Percentiles rank a stretch among this genome's conserved stretches.
Evolutionary conservation across 1,140 invertebrate species (phyloP).

Genomic region (Lasaia peninsularis): DNA sequence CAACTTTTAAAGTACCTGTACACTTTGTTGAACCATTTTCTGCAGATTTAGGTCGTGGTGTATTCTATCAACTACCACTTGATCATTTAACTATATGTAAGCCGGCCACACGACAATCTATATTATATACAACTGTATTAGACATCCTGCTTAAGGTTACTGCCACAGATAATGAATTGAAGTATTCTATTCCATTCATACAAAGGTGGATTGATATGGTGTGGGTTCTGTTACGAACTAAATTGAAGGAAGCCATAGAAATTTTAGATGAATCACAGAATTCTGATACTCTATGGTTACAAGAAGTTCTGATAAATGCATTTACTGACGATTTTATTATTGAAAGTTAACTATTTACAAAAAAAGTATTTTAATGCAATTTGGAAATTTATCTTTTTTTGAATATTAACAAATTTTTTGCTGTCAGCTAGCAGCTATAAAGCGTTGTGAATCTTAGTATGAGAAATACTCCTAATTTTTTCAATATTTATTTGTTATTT

Average conservation of each 20-base stretch:
- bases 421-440: no score
- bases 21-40: conserved; percentile 84
- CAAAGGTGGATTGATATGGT: conserved; percentile 31
- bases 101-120: conserved; percentile 80
- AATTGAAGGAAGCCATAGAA: conserved; percentile 33
- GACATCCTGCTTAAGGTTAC: conserved; percentile 49
- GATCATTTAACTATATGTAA: conserved; percentile 91
- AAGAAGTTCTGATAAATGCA: neutral
- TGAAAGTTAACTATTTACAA: neutral
- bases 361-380: no score
- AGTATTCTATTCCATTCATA: conserved; percentile 34
- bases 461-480: no score
- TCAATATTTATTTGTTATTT: no score
- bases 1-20: conserved; percentile 79
- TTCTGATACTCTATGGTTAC: conserved; percentile 19
- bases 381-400: no score
- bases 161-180: conserved; percentile 35
- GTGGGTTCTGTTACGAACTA: conserved; percentile 23
- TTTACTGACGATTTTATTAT: neutral
- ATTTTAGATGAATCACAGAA: conserved; percentile 37
- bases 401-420: no score
- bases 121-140: conserved; percentile 65
- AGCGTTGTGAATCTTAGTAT: no score
- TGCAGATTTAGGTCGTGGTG: conserved; percentile 86
- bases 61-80: conserved; percentile 84